Evolutionary conservation across 1,140 invertebrate genomes (phyloP).

Genomic region (Theocolax elegans): DNA sequence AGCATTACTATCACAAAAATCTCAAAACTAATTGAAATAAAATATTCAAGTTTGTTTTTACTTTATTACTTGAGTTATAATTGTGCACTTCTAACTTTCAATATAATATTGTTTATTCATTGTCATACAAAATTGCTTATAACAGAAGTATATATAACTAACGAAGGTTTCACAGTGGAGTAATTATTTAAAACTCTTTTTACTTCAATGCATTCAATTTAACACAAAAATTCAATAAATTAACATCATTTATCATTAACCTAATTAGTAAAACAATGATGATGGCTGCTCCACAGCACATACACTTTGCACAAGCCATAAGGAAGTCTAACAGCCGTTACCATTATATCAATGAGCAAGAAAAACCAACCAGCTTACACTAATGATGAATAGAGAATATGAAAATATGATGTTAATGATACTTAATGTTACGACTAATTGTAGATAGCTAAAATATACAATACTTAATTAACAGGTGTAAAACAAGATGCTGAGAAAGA

Average conservation of each 20-base stretch:
- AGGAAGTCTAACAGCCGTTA: conserved; percentile 65
- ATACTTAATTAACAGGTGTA: conserved; percentile 70
- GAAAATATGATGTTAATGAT: conserved; percentile 55
- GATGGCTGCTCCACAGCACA: conserved; percentile 66
- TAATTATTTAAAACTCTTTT: no score
- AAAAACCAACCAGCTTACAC: conserved; percentile 65
- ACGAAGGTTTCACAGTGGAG: no score
- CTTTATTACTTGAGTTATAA: no score
- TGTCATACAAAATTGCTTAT: no score
- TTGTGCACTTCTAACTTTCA: no score
- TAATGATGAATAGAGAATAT: conserved; percentile 62
- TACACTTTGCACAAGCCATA: conserved; percentile 64
- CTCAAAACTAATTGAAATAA: background rate
- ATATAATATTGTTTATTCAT: no score
- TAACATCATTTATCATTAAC: no score
- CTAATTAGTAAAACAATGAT: conserved; percentile 31
- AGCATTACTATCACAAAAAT: conserved; percentile 17
- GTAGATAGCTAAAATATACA: conserved; percentile 66
- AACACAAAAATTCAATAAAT: no score
- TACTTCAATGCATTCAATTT: no score
- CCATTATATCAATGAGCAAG: conserved; percentile 55
- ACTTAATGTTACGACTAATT: conserved; percentile 51
- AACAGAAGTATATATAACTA: no score
- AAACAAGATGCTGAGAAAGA: conserved; percentile 68
- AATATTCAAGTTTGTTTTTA: no score